Conservation (phyloP, 2,113 vertebrate genomes). For the Psittacula cyanocephala region DNA sequence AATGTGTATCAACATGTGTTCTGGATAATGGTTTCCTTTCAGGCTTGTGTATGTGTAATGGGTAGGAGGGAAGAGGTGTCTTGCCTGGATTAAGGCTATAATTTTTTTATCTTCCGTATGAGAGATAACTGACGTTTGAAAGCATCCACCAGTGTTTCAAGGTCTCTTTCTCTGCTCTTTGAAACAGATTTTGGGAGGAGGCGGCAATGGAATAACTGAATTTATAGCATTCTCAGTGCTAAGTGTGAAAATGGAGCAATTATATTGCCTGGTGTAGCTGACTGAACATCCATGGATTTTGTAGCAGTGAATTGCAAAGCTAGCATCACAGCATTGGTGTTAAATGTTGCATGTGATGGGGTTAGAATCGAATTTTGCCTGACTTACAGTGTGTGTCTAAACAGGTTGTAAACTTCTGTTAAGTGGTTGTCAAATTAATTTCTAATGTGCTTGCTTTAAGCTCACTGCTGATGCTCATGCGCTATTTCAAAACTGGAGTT, state of each 20-base stretch:
- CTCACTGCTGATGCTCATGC: background rate
- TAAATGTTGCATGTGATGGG: constrained; percentile 35
- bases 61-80: background rate
- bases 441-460: background rate
- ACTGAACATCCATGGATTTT: constrained; percentile 28
- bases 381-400: background rate
- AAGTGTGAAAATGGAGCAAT: background rate
- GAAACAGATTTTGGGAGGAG: background rate
- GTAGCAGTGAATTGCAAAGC: constrained; percentile 11
- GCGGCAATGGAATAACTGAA: background rate
- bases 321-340: background rate
- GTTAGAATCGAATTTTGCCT: background rate
- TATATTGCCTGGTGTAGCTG: background rate
- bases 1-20: constrained; percentile 21
- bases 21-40: background rate
- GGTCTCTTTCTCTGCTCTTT: background rate
- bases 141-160: background rate
- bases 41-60: background rate
- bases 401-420: constrained; percentile 3
- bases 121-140: background rate
- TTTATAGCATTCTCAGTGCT: background rate
- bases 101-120: background rate
- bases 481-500: background rate
- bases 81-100: background rate
- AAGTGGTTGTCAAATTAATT: background rate